Evolutionary conservation across 1,140 invertebrate genomes (phyloP).

Genomic region (Zaprionus inermis): DNA sequence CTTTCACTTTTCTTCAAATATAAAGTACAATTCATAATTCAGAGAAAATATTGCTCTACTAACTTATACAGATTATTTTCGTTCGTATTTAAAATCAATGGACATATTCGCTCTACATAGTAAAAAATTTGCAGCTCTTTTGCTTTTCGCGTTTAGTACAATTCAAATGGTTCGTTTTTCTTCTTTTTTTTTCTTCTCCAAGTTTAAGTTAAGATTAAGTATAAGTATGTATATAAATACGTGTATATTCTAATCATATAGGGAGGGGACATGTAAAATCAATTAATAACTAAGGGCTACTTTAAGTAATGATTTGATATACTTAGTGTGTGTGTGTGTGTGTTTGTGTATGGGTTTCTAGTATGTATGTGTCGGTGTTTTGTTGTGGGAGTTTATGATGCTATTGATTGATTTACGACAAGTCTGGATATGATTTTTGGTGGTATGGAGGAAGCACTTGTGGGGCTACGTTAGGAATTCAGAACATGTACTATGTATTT

Average conservation of each 20-base stretch:
- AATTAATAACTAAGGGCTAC: constrained; percentile 71
- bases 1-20: not conserved
- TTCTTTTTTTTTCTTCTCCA: constrained; percentile 14
- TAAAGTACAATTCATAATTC: constrained; percentile 34
- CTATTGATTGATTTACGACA: constrained; percentile 37
- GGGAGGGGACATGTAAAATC: constrained; percentile 59
- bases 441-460: constrained; percentile 74
- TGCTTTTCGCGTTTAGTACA: constrained; percentile 33
- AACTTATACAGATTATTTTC: constrained; percentile 57
- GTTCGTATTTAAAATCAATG: constrained; percentile 62
- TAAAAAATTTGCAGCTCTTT: constrained; percentile 21
- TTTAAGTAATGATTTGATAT: constrained; percentile 75
- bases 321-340: constrained; percentile 44
- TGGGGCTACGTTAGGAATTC: constrained; percentile 68
- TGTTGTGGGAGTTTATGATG: constrained; percentile 1
- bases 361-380: too few relatives aligned
- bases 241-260: constrained; percentile 57
- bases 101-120: constrained; percentile 41
- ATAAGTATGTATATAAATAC: constrained; percentile 50
- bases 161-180: constrained; percentile 42
- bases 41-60: constrained; percentile 61
- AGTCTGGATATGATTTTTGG: constrained; percentile 43
- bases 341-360: constrained; percentile 16
- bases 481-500: constrained; percentile 40
- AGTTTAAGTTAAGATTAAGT: constrained; percentile 48